Conservation (phyloP, 1,140 invertebrate genomes). For the Alviniconcha marisindica region DNA sequence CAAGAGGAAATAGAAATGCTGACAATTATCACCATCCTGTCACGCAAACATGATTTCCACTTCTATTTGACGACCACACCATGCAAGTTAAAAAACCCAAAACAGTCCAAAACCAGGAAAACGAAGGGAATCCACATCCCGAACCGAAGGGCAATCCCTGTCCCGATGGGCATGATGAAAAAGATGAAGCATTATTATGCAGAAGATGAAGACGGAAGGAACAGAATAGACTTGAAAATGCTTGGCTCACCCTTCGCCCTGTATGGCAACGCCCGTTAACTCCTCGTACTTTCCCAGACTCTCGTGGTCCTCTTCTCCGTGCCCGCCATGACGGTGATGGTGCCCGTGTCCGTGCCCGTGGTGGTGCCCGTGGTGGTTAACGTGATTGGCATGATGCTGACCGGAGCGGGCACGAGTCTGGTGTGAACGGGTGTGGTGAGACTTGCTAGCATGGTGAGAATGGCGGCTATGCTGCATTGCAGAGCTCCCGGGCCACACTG, state of each 20-base stretch:
- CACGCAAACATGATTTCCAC: too few species aligned
- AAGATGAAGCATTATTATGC: too few species aligned
- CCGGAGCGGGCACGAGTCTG: constrained; percentile 15
- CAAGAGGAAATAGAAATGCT: too few species aligned
- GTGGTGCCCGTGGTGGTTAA: constrained; percentile 24
- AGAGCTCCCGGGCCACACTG: neutral
- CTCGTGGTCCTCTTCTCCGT: constrained; percentile 18
- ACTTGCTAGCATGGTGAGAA: constrained; percentile 48
- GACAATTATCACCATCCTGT: too few species aligned
- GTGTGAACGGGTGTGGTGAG: constrained; percentile 50
- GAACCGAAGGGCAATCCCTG: too few species aligned
- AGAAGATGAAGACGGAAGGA: too few species aligned
- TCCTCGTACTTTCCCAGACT: constrained; percentile 46
- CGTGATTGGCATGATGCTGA: constrained; percentile 28
- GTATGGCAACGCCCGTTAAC: constrained; percentile 46
- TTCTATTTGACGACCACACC: too few species aligned
- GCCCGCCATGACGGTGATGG: constrained; percentile 29
- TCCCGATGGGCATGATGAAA: too few species aligned
- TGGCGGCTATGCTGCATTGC: constrained; percentile 48
- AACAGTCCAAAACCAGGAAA: too few species aligned
- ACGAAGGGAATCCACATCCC: too few species aligned
- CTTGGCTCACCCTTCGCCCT: constrained; percentile 50
- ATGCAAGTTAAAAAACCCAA: too few species aligned
- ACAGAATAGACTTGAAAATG: too few species aligned
- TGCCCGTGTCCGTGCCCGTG: constrained; percentile 44